phyloP scores from a whole-genome alignment of 2,113 vertebrate genomes.

The Cyanoliseus patagonus region DNA sequence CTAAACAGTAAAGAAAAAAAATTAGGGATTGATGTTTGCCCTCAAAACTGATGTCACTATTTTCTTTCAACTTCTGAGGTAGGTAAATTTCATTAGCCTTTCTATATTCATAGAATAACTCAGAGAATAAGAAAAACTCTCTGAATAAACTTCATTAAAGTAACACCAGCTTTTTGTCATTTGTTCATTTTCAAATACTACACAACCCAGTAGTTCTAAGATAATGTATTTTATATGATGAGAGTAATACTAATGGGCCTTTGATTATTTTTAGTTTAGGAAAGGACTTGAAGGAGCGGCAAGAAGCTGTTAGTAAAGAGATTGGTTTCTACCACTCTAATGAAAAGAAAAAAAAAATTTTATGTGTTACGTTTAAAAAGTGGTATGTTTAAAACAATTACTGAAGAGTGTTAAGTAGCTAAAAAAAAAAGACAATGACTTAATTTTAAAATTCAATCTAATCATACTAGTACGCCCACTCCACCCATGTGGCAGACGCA shows the following conservation, averaged over 20 bases:
- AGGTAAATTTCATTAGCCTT: neutral
- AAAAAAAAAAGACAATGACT: neutral
- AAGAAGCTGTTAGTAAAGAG: neutral
- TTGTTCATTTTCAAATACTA: neutral
- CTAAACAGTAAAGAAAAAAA: neutral
- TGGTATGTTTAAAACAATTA: neutral
- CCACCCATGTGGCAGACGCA: neutral
- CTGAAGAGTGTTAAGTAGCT: neutral
- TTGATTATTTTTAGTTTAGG: neutral
- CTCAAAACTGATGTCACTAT: neutral
- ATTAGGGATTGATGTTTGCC: neutral
- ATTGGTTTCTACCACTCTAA: neutral
- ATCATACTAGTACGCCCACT: neutral
- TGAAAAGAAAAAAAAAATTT: neutral
- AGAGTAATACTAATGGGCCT: neutral
- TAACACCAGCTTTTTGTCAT: neutral
- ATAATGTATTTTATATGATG: neutral
- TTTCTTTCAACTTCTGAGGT: neutral
- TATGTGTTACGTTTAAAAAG: neutral
- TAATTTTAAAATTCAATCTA: neutral
- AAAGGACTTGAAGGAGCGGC: neutral
- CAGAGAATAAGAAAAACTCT: neutral
- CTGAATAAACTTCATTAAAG: neutral
- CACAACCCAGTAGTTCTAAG: neutral
- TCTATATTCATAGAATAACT: neutral